phyloP scores from a whole-genome alignment of 2,113 vertebrate genomes.

The Chlorodrepanis virens region DNA sequence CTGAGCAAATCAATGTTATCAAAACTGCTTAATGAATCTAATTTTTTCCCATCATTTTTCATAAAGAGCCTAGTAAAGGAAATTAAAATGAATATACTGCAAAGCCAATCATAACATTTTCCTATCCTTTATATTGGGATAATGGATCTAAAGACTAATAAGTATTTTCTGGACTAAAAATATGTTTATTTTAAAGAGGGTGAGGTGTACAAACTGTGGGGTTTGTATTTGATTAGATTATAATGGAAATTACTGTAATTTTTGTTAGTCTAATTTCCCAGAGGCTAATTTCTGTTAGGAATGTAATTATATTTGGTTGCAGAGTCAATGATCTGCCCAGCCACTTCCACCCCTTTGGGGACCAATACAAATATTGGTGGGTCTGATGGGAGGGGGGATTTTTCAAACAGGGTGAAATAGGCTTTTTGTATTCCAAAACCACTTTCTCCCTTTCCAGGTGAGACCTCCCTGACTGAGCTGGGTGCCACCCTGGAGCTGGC shows the following conservation, averaged over 20 bases:
- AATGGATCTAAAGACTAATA: neutral
- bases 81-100: neutral
- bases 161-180: neutral
- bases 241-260: neutral
- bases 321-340: neutral
- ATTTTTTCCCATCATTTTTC: neutral
- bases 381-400: neutral
- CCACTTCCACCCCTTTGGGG: neutral
- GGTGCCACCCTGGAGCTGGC: neutral
- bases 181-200: neutral
- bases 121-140: neutral
- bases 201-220: rapidly evolving
- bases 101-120: neutral
- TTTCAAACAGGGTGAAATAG: neutral
- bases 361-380: neutral
- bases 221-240: neutral
- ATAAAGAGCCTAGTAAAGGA: neutral
- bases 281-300: neutral
- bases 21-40: neutral
- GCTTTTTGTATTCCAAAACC: neutral
- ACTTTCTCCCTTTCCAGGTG: neutral
- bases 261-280: neutral
- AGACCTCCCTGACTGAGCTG: neutral
- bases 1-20: neutral
- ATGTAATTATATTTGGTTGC: neutral